These are phyloP conservation scores for Anoplopoma fimbria DNA, from an alignment of 2,113 vertebrate species.

Conservation along the genomic window DNA sequence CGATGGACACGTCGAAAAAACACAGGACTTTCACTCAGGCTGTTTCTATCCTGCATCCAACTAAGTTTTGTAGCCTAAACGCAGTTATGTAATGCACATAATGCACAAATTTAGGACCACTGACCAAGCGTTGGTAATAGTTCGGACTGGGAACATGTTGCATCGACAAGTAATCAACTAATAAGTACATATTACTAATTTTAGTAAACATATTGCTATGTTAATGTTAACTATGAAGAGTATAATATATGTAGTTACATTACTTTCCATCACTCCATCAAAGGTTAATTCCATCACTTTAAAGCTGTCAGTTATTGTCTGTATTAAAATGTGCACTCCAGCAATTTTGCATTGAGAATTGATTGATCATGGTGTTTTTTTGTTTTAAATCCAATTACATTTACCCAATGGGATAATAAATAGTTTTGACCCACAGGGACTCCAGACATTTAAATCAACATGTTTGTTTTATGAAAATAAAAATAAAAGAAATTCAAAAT, in stretches of 20 bases:
- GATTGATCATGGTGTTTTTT: background rate
- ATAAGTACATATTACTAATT: background rate
- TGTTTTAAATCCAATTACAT: background rate
- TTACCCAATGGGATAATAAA: background rate
- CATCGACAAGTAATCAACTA: background rate
- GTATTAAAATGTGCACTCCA: background rate
- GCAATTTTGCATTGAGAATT: background rate
- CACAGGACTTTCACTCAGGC: too few species aligned
- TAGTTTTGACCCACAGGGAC: background rate
- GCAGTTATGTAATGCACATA: too few species aligned
- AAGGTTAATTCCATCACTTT: background rate
- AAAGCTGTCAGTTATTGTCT: background rate
- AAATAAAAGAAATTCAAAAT: background rate
- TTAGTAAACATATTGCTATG: background rate
- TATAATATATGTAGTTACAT: background rate
- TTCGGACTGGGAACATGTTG: background rate
- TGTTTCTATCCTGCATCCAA: too few species aligned
- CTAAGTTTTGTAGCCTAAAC: too few species aligned
- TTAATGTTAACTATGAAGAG: background rate
- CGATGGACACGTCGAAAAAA: too few species aligned
- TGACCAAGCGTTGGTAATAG: too few species aligned
- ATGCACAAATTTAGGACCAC: too few species aligned
- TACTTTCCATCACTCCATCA: background rate
- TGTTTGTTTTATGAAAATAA: background rate
- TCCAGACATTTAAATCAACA: background rate